Percentiles rank a stretch among this genome's conserved stretches.
phyloP scores from a whole-genome alignment of 2,797 vertebrate genomes.

The Synanceia verrucosa region DNA sequence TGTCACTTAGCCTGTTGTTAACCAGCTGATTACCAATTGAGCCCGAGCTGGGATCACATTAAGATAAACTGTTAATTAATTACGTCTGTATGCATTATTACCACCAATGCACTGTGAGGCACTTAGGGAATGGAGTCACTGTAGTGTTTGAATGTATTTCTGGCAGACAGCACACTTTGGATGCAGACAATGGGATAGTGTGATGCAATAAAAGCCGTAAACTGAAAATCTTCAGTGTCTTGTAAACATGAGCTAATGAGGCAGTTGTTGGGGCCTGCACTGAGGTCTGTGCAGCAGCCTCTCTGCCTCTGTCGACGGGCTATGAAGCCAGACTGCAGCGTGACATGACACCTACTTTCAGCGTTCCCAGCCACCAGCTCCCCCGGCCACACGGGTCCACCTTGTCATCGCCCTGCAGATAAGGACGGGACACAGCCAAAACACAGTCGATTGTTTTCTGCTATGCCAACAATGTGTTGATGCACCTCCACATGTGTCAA shows the following conservation, averaged over 20 bases:
- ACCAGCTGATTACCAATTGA: constrained; percentile 10
- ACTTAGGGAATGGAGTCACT: neutral
- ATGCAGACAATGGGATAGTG: neutral
- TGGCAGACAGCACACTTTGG: constrained; percentile 2
- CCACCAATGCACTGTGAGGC: constrained; percentile 12
- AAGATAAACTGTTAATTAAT: constrained; percentile 40
- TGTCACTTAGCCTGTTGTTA: neutral
- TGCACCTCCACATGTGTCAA: constrained; percentile 25
- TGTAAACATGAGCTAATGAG: constrained; percentile 6
- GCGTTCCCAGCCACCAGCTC: constrained; percentile 75
- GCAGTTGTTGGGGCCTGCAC: neutral
- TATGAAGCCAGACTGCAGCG: neutral
- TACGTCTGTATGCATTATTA: constrained; percentile 18
- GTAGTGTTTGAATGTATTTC: constrained; percentile 16
- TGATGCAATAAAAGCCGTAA: constrained; percentile 20
- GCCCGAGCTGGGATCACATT: constrained; percentile 18
- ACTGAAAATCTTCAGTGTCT: neutral
- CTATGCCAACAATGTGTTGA: constrained; percentile 45
- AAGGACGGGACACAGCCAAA: constrained; percentile 24
- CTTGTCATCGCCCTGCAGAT: constrained; percentile 65
- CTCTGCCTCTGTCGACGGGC: neutral
- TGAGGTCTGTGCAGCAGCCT: neutral
- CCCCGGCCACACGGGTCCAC: constrained; percentile 61
- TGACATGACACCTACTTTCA: constrained; percentile 74
- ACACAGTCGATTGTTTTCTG: constrained; percentile 9